A percentile compares a stretch with the other conserved stretches of the same genome.
These are phyloP conservation scores for Cirrhinus mrigala DNA, from an alignment of 2,797 vertebrate genomes.

Conservation along the genomic window DNA sequence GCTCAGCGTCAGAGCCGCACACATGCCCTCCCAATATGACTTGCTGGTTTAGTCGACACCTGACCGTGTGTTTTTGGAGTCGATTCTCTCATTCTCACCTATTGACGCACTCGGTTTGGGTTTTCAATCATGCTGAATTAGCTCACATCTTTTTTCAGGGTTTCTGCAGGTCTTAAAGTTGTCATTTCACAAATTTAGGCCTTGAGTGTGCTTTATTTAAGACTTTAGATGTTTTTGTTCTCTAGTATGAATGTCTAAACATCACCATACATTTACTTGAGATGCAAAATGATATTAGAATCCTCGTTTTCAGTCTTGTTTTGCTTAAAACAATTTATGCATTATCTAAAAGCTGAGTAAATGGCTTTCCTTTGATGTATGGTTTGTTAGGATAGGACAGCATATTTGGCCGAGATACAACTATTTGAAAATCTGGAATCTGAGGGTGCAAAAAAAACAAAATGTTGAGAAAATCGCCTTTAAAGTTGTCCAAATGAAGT, in stretches of 20 bases:
- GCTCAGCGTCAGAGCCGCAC: slow-evolving; percentile 20
- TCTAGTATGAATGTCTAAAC: not conserved
- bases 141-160: not conserved
- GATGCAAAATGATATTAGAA: not conserved
- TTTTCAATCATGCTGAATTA: not conserved
- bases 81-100: not conserved
- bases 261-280: not conserved
- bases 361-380: no score
- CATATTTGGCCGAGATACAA: no score
- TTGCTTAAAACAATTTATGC: not conserved
- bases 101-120: not conserved
- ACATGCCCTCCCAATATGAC: not conserved
- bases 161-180: not conserved
- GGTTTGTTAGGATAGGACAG: no score
- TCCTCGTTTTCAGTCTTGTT: not conserved
- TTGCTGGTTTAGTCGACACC: slow-evolving; percentile 3
- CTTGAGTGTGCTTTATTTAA: not conserved
- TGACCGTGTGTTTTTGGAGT: not conserved
- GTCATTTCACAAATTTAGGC: not conserved
- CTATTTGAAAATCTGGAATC: no score
- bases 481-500: no score
- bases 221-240: not conserved
- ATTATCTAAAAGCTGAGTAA: no score
- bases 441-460: no score
- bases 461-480: no score